These are phyloP conservation scores for Toxotes jaculatrix DNA, from an alignment of 2,113 vertebrate genomes.

Conservation along the genomic window DNA sequence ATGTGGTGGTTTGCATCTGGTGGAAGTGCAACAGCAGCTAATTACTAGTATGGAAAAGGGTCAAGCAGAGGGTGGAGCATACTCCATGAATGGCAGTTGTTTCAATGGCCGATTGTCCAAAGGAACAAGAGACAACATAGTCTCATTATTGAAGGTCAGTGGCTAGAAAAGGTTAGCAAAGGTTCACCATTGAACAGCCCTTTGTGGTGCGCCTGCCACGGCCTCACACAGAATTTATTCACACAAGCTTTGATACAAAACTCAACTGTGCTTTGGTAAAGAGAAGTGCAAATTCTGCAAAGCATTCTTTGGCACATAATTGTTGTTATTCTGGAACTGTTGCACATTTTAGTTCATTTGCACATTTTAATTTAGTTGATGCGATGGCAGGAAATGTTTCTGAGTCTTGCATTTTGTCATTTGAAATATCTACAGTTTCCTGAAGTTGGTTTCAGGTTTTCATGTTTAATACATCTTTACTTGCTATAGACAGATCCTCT, in stretches of 20 bases:
- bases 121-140: constrained; percentile 84
- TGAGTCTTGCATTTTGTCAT: not conserved
- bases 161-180: constrained; percentile 82
- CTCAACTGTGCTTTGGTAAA: constrained; percentile 57
- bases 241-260: constrained; percentile 68
- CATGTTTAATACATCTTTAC: not conserved
- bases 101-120: constrained; percentile 83
- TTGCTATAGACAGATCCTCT: not conserved
- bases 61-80: constrained; percentile 71
- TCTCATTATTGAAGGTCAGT: constrained; percentile 84
- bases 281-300: constrained; percentile 69
- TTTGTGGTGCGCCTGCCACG: constrained; percentile 68
- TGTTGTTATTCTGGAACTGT: constrained; percentile 64
- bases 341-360: constrained; percentile 49
- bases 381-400: not conserved
- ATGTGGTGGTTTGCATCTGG: constrained; percentile 55
- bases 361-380: constrained; percentile 28
- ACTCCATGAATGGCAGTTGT: constrained; percentile 80
- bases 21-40: constrained; percentile 76
- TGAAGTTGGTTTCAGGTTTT: not conserved
- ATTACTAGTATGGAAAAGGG: constrained; percentile 73
- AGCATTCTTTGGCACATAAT: constrained; percentile 37
- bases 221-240: constrained; percentile 71
- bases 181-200: constrained; percentile 79
- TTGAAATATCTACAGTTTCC: not conserved